Evolutionary conservation across 2,888 invertebrate genomes (phyloP).

Genomic region (Acrobeloides nanus): DNA sequence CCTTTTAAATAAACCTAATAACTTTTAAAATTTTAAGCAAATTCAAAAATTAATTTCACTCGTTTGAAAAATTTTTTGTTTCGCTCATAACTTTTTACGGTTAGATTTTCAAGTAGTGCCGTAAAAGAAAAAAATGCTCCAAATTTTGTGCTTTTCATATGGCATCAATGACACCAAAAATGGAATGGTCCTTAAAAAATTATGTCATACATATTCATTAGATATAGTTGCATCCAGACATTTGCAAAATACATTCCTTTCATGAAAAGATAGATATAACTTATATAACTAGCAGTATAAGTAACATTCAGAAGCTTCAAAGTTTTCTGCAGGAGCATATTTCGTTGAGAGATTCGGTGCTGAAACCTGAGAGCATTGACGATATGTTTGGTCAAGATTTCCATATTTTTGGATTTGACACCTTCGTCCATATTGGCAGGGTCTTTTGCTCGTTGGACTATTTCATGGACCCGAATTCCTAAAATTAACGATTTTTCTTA

Average conservation of each 20-base stretch:
- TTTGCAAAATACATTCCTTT: conserved; percentile 42
- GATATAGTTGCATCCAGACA: conserved; percentile 38
- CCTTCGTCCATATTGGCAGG: conserved; percentile 23
- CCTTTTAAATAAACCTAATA: too few relatives aligned
- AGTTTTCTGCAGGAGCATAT: conserved; percentile 38
- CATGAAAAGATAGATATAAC: conserved; percentile 39
- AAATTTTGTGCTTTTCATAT: too few relatives aligned
- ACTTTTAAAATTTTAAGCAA: too few relatives aligned
- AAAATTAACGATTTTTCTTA: background rate
- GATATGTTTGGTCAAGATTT: conserved; percentile 37
- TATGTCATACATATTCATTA: conserved; percentile 50
- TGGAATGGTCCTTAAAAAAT: too few relatives aligned
- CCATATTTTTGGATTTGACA: conserved; percentile 31
- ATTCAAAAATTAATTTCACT: too few relatives aligned
- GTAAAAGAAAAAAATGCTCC: too few relatives aligned
- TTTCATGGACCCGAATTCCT: conserved; percentile 50
- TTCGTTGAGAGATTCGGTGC: conserved; percentile 24
- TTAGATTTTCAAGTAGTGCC: too few relatives aligned
- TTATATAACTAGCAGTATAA: conserved; percentile 46
- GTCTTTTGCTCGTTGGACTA: conserved; percentile 46
- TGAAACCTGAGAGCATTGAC: conserved; percentile 43
- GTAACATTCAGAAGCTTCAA: conserved; percentile 40
- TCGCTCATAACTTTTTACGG: too few relatives aligned
- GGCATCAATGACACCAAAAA: too few relatives aligned
- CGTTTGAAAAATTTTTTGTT: too few relatives aligned